Percentiles rank a stretch among this genome's conserved stretches.
phyloP scores from a whole-genome alignment of 2,888 invertebrate genomes.

The Mesorhabditis spiculigera region DNA sequence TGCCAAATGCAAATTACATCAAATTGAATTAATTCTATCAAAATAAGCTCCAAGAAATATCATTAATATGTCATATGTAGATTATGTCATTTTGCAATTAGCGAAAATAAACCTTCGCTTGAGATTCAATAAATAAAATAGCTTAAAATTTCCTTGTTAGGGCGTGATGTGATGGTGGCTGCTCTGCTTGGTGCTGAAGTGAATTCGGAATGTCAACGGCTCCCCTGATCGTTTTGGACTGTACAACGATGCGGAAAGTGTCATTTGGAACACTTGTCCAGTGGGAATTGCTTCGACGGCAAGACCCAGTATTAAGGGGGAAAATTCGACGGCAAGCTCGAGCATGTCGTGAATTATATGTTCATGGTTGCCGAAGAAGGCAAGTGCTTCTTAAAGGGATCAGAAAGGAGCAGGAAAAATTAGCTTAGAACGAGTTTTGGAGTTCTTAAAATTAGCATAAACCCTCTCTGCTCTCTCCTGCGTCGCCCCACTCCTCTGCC shows the following conservation, averaged over 20 bases:
- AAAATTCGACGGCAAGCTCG: conserved; percentile 95
- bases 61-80: too few relatives aligned
- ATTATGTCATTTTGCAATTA: too few relatives aligned
- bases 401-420: neutral
- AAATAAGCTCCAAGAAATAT: too few relatives aligned
- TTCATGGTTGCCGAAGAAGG: conserved; percentile 96
- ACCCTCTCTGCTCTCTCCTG: too few relatives aligned
- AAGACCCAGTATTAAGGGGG: conserved; percentile 85
- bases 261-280: conserved; percentile 95
- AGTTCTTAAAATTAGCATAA: too few relatives aligned
- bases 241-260: conserved; percentile 99
- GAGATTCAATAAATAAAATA: too few relatives aligned
- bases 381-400: neutral
- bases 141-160: conserved; percentile 56
- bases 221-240: conserved; percentile 92
- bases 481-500: too few relatives aligned
- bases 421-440: too few relatives aligned
- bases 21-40: too few relatives aligned
- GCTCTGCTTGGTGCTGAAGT: conserved; percentile 92
- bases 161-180: conserved; percentile 92
- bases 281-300: conserved; percentile 98
- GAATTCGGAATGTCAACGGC: conserved; percentile 98
- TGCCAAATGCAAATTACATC: too few relatives aligned
- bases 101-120: too few relatives aligned
- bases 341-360: conserved; percentile 92